Conservation (phyloP, 2,888 invertebrate species). For the Pelosia muscerda region DNA sequence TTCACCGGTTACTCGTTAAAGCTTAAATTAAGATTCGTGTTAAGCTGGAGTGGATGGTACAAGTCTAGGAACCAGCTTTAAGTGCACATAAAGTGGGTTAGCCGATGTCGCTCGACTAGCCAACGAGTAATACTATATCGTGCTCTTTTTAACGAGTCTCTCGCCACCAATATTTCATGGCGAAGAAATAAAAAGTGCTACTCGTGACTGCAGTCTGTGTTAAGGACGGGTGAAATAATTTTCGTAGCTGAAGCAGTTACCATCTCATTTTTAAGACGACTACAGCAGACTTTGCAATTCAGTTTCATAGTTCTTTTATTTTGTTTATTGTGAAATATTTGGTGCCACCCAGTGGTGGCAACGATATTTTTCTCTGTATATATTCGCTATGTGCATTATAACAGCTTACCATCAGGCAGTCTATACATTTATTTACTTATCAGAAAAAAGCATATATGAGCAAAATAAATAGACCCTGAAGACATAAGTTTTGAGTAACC, state of each 20-base stretch:
- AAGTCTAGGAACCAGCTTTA: constrained; percentile 78
- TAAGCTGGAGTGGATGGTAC: constrained; percentile 77
- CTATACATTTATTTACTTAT: background rate
- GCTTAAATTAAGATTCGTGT: constrained; percentile 80
- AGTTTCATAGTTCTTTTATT: background rate
- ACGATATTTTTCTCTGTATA: background rate
- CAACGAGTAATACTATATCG: constrained; percentile 75
- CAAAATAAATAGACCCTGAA: background rate
- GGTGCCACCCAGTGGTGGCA: too few relatives aligned
- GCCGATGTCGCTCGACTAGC: constrained; percentile 68
- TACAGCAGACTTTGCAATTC: background rate
- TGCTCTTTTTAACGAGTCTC: constrained; percentile 81
- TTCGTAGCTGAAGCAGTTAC: constrained; percentile 41
- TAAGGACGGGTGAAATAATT: constrained; percentile 53
- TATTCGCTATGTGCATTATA: background rate
- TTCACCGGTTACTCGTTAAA: constrained; percentile 60
- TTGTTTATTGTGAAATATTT: background rate
- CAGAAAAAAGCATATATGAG: background rate
- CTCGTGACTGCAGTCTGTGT: constrained; percentile 59
- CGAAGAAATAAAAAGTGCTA: constrained; percentile 71
- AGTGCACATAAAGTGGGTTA: constrained; percentile 82
- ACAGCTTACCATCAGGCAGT: background rate
- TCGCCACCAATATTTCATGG: constrained; percentile 72
- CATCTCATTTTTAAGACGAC: constrained; percentile 32
- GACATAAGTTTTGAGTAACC: background rate